These are phyloP conservation scores for Sebastes cheni DNA, from an alignment of 2,797 vertebrate species.

Conservation along the genomic window DNA sequence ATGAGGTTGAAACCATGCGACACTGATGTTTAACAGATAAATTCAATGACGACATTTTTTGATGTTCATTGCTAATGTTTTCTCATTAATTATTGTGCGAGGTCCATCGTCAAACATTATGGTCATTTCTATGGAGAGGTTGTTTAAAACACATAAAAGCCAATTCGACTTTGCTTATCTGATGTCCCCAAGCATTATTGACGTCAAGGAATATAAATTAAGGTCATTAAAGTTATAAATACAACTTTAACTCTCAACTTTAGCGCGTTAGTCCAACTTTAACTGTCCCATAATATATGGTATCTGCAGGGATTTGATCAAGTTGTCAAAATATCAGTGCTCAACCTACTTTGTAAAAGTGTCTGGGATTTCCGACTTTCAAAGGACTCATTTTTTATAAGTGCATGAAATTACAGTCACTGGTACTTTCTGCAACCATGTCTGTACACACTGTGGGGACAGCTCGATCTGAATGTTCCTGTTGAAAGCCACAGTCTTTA, in stretches of 20 bases:
- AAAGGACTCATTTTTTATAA: slow-evolving; percentile 16
- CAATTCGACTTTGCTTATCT: background rate
- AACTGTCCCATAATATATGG: background rate
- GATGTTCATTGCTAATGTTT: background rate
- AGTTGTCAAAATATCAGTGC: slow-evolving; percentile 10
- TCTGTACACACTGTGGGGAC: slow-evolving; percentile 4
- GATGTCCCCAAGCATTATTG: background rate
- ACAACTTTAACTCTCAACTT: background rate
- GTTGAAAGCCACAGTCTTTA: background rate
- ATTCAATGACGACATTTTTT: background rate
- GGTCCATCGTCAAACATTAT: background rate
- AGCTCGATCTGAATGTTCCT: slow-evolving; percentile 4
- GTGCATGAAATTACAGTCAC: slow-evolving; percentile 29
- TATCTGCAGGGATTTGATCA: slow-evolving; percentile 1
- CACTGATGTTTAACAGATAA: background rate
- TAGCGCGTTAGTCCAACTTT: background rate
- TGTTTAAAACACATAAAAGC: background rate
- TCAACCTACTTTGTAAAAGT: background rate
- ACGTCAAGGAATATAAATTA: background rate
- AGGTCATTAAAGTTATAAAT: background rate
- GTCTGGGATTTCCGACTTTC: slow-evolving; percentile 15
- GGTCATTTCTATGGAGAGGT: background rate
- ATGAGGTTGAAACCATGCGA: background rate
- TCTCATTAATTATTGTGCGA: background rate
- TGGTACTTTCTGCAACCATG: background rate